These are phyloP conservation scores for Brachionus paranguensis DNA, from an alignment of 1,140 invertebrate species.

Conservation along the genomic window DNA sequence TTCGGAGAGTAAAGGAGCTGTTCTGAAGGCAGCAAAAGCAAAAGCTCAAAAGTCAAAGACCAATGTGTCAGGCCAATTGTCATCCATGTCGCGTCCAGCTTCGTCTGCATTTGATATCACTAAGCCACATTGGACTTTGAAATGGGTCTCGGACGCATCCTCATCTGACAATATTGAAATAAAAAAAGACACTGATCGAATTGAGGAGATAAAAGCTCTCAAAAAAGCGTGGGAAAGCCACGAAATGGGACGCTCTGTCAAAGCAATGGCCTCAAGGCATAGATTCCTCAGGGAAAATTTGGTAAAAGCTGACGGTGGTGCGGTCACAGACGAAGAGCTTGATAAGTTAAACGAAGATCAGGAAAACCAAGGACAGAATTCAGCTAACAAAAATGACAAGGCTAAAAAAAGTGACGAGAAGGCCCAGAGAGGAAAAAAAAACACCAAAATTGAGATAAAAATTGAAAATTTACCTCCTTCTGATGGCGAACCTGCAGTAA, in stretches of 20 bases:
- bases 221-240: conserved; percentile 56
- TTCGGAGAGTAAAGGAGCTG: conserved; percentile 43
- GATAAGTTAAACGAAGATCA: conserved; percentile 43
- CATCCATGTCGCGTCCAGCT: neutral
- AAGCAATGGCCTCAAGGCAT: conserved; percentile 51
- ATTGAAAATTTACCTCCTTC: neutral
- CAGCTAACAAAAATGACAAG: conserved; percentile 15
- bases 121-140: conserved; percentile 52
- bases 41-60: conserved; percentile 45
- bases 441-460: neutral
- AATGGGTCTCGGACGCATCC: conserved; percentile 50
- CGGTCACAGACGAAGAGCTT: conserved; percentile 36
- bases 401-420: neutral
- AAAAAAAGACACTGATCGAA: conserved; percentile 53
- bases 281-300: conserved; percentile 51
- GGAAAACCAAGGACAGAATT: conserved; percentile 43
- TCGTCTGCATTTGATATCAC: conserved; percentile 48
- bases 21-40: conserved; percentile 41
- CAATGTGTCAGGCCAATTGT: conserved; percentile 21
- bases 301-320: conserved; percentile 43
- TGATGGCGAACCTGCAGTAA: neutral
- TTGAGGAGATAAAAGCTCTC: conserved; percentile 52
- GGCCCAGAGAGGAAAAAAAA: conserved; percentile 4
- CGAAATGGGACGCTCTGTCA: conserved; percentile 52
- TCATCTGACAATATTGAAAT: conserved; percentile 51